A percentile compares a stretch with the other conserved stretches of the same genome.
phyloP scores from a whole-genome alignment of 2,113 vertebrate species.

The Galeopterus variegatus region DNA sequence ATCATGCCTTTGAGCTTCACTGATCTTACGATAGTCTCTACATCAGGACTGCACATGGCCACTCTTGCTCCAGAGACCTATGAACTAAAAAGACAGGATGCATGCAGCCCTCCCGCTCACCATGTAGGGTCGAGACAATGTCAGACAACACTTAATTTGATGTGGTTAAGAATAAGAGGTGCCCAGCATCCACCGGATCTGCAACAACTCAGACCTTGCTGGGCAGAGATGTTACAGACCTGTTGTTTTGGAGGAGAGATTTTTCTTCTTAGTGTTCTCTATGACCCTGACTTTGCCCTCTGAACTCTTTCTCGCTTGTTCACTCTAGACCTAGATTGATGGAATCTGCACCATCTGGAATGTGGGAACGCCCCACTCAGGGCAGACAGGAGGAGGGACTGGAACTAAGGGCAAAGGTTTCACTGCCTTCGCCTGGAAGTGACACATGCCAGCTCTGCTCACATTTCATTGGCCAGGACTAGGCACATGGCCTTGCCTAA shows the following conservation, averaged over 20 bases:
- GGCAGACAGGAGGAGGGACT: not conserved
- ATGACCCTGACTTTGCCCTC: not conserved
- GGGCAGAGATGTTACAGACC: not conserved
- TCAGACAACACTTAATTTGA: not conserved
- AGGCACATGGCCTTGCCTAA: not conserved
- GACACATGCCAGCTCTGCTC: not conserved
- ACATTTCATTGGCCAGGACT: not conserved
- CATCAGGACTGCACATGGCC: not conserved
- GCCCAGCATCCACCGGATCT: not conserved
- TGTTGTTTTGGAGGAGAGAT: not conserved
- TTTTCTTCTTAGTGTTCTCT: not conserved
- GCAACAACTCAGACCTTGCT: not conserved
- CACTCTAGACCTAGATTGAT: not conserved
- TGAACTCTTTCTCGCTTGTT: not conserved
- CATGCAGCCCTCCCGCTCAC: not conserved
- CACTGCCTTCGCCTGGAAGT: not conserved
- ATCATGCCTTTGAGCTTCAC: not conserved
- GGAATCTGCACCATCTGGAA: not conserved
- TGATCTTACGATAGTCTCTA: not conserved
- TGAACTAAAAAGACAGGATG: not conserved
- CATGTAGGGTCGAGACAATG: not conserved
- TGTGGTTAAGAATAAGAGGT: not conserved
- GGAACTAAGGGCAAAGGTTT: not conserved
- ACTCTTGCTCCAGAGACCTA: not conserved
- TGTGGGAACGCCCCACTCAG: not conserved